A percentile compares a stretch with the other conserved stretches of the same genome.
phyloP scores from a whole-genome alignment of 2,888 invertebrate genomes.

The Nymphalis c-album region DNA sequence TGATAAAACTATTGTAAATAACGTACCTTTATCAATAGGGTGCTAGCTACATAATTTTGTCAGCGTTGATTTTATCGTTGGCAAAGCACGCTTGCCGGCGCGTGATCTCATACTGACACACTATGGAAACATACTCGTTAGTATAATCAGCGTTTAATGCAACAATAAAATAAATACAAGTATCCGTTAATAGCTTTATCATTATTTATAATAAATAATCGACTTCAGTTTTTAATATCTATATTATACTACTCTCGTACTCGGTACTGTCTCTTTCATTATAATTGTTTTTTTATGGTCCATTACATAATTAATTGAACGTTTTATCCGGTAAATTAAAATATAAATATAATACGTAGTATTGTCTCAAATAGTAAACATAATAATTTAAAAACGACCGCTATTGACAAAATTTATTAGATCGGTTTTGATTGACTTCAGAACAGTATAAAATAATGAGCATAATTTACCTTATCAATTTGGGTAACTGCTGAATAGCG shows the following conservation, averaged over 20 bases:
- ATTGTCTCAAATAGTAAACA: no score
- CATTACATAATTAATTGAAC: no score
- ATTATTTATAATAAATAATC: conserved; percentile 2
- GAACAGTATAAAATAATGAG: no score
- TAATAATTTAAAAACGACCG: no score
- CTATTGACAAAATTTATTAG: no score
- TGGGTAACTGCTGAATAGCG: no score
- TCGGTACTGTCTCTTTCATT: no score
- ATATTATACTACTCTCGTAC: background rate
- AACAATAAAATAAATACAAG: conserved; percentile 17
- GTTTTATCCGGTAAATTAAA: no score
- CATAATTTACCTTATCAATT: no score
- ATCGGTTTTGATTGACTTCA: no score
- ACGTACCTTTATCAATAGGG: conserved; percentile 15
- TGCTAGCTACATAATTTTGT: conserved; percentile 15
- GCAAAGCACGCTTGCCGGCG: conserved; percentile 14
- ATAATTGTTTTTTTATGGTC: no score
- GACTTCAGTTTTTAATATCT: background rate
- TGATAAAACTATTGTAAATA: background rate
- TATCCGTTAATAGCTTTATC: conserved; percentile 21
- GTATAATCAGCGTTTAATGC: conserved; percentile 17
- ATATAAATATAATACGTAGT: no score
- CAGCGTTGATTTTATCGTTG: background rate
- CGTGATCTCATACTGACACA: conserved; percentile 23
- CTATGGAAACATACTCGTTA: background rate